phyloP scores from a whole-genome alignment of 2,797 vertebrate genomes.

The Streptopelia turtur region DNA sequence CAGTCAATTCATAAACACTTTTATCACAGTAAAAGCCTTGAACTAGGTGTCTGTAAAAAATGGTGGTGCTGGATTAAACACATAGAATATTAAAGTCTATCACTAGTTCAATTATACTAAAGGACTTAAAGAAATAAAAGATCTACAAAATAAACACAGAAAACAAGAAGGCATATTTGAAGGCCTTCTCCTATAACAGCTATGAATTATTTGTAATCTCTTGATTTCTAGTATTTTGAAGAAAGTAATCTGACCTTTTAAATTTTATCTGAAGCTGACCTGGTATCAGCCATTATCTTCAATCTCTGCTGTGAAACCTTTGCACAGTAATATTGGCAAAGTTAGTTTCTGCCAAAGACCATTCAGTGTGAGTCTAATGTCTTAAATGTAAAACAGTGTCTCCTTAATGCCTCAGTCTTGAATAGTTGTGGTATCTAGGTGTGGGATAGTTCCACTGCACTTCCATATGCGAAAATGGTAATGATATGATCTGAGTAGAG shows the following conservation, averaged over 20 bases:
- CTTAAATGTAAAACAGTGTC: not conserved
- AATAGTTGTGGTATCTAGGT: not conserved
- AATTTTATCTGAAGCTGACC: not conserved
- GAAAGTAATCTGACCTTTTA: not conserved
- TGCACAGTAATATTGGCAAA: not conserved
- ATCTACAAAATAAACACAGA: not conserved
- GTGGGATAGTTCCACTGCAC: not conserved
- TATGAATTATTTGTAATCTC: not conserved
- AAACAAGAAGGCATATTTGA: not conserved
- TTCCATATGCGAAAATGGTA: not conserved
- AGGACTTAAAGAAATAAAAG: not conserved
- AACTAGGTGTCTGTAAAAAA: not conserved
- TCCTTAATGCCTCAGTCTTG: not conserved
- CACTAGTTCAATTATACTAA: not conserved
- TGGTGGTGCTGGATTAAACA: not conserved
- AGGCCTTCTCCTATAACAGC: not conserved
- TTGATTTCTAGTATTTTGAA: not conserved
- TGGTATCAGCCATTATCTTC: not conserved
- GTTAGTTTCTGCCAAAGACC: not conserved
- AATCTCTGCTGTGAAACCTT: not conserved
- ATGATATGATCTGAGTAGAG: not conserved
- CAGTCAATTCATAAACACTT: not conserved
- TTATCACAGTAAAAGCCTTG: not conserved
- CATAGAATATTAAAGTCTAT: not conserved
- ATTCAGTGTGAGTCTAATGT: not conserved